Evolutionary conservation across 2,888 invertebrate genomes (phyloP), one percentile per base, ranked within the genome.

Genomic region (Poecilobothrus nobilitatus): DNA sequence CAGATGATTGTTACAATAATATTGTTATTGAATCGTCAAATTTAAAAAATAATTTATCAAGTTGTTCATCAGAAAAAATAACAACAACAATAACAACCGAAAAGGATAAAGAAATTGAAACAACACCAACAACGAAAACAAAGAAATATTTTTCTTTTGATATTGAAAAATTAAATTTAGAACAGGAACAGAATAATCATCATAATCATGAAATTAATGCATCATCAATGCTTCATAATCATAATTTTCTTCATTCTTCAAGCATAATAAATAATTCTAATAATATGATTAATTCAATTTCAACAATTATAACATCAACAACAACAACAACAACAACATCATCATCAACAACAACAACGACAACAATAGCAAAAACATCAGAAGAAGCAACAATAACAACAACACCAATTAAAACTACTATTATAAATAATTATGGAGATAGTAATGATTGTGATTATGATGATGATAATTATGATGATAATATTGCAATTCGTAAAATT

Each of bases 101-200:
- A 78, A 71, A 18, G 64, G 69, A 12, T 61, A 27, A 27, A 76
- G 78, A 75, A 72, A 27, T 27, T 27, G 78, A 66, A 75, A 74
- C 65, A 74, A 74, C 62, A 74, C 71, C 61, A 76, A 74, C 27
- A 74, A 73, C 68, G 76, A 73, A 53, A 73, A 68, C 63, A 66
- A 71, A n/a, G 78, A 78, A 71, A 67, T 75, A 12, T 77, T 76
- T 70, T 70, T 72, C 5, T 68, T 79, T 9, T 78, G 77, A 66
- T 77, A 79, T 3, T 67, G 76, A 67, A 74, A 75, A 63, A 53
- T 18, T 53, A 53, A 5, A 18, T 53, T 18, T 53, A 6, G 18
- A 53, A 12, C 6, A 18, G 6, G 53, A 53, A 53, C 15, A 12
- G 15, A 41, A 41, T 12, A 41, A 41, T 18, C 53, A 53, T 53